Evolutionary conservation across 1,140 invertebrate genomes (phyloP), one percentile per base, ranked within the genome.

Genomic region (Megalonaias nervosa): DNA sequence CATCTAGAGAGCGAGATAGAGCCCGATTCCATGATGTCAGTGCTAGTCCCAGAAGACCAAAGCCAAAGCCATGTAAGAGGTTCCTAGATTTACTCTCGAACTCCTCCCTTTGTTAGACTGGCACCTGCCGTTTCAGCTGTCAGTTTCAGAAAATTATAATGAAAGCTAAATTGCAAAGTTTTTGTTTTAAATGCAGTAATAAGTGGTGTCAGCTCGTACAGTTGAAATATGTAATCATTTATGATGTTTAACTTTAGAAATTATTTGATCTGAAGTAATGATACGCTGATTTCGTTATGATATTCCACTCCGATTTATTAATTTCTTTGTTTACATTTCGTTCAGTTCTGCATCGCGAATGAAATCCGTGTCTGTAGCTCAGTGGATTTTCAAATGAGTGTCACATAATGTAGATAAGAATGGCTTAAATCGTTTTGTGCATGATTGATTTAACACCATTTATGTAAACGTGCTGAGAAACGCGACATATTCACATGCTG

Each of bases 1-100:
- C 93, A 86, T 92, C 93, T 48, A 88, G 90, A 70, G 91, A 92
- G 23, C 55, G 75, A 67, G 75, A 77, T 62, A 57, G 75, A 26
- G 75, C 56, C 4, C 31, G 75, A 19, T 69, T 69, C 21, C 23
- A 38, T 48, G 60, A 26, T 61, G 67, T 69, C 57, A 74, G 83
- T 57, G 83, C 83, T 76, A 48, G 38, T 48, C 84, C 83, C 5
- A 82, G 84, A 64, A 84, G 82, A 72, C 84, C 84, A 55, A 82
- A 80, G 69, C 82, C 80, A 31, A 82, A 80, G 69, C 82, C 80
- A 31, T 79, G 81, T 85, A 79, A 48, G 38, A 48, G 9, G 38
- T 48, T 48, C 38, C 38, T 0, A 48, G 0, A 48, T 48, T 48
- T 48, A 11, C 38, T 9, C 38, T 9, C 9, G 38, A 48, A 48